Conservation (phyloP, 2,888 invertebrate genomes). For the Hypolimnas misippus region DNA sequence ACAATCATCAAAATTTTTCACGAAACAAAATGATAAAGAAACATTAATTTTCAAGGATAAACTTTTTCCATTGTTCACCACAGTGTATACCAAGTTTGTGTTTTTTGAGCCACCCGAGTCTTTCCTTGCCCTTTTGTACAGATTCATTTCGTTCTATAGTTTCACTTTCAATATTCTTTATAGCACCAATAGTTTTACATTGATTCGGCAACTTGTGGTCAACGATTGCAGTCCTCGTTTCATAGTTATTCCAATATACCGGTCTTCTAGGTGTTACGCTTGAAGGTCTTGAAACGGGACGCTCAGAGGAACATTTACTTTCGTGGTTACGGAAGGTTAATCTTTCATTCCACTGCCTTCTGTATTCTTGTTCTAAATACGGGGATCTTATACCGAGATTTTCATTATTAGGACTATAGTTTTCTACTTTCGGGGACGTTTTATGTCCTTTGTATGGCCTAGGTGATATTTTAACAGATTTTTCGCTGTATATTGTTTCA, state of each 20-base stretch:
- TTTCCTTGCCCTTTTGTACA: constrained; percentile 39
- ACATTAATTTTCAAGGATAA: constrained; percentile 54
- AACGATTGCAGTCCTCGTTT: constrained; percentile 52
- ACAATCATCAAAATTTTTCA: neutral
- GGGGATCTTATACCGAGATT: constrained; percentile 44
- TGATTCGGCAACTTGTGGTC: constrained; percentile 20
- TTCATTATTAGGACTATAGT: neutral
- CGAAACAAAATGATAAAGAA: neutral
- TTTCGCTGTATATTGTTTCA: constrained; percentile 61
- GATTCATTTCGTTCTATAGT: neutral
- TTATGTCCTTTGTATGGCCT: constrained; percentile 17
- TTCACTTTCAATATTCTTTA: neutral
- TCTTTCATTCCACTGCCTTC: constrained; percentile 63
- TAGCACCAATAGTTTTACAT: neutral
- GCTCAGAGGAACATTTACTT: constrained; percentile 26
- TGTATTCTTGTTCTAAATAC: constrained; percentile 67
- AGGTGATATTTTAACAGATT: constrained; percentile 33
- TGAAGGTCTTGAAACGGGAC: constrained; percentile 39
- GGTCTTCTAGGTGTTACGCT: constrained; percentile 26
- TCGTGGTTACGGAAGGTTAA: constrained; percentile 52
- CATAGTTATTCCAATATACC: constrained; percentile 51
- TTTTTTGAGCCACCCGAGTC: constrained; percentile 60
- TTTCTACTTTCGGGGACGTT: constrained; percentile 13
- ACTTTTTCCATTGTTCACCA: constrained; percentile 61
- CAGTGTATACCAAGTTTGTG: constrained; percentile 56